Percentiles rank a stretch among this genome's conserved stretches.
These are phyloP conservation scores for Achatina immaculata DNA, from an alignment of 1,140 invertebrate genomes.

Conservation along the genomic window DNA sequence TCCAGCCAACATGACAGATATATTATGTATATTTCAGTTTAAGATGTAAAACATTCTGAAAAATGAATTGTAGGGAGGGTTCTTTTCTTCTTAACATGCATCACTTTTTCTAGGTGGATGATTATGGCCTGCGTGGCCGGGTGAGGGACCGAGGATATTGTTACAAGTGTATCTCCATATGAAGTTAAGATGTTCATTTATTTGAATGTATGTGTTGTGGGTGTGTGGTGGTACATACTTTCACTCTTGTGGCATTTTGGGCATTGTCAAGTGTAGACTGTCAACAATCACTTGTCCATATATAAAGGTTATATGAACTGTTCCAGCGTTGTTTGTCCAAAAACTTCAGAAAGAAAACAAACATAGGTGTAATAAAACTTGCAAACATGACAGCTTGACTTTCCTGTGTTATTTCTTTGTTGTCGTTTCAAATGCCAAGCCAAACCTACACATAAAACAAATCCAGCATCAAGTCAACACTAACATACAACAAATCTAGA, in stretches of 20 bases:
- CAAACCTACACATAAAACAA: no score
- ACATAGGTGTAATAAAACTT: constrained; percentile 1
- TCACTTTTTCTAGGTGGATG: neutral
- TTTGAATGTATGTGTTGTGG: neutral
- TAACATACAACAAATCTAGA: no score
- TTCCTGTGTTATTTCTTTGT: no score
- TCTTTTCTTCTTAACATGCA: neutral
- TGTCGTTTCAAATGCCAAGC: no score
- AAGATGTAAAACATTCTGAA: no score
- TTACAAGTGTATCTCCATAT: neutral
- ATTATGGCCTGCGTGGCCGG: neutral
- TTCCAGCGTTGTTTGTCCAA: neutral
- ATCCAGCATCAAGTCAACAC: no score
- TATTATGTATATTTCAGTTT: no score
- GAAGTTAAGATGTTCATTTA: neutral
- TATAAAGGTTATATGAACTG: neutral
- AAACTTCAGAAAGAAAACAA: neutral
- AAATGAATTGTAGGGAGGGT: no score
- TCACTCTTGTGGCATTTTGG: no score
- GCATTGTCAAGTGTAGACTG: neutral
- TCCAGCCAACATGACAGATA: no score
- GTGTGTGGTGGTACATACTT: no score
- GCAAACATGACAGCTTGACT: no score
- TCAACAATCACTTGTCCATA: neutral
- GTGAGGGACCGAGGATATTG: neutral